phyloP scores from a whole-genome alignment of 2,797 vertebrate genomes.

The Sciaenops ocellatus region DNA sequence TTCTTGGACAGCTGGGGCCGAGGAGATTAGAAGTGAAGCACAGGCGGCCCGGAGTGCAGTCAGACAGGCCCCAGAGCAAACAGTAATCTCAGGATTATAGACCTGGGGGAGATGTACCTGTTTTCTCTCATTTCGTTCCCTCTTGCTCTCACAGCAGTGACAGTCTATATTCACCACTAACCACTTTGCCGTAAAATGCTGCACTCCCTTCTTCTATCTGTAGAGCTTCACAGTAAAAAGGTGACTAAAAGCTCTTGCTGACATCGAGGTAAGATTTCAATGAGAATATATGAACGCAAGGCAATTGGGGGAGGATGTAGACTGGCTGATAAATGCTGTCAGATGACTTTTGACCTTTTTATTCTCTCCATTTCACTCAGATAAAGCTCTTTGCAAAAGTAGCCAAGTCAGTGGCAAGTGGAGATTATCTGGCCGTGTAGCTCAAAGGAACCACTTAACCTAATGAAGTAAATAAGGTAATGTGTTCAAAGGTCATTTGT shows the following conservation, averaged over 20 bases:
- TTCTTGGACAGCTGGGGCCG: constrained; percentile 88
- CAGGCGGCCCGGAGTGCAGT: constrained; percentile 81
- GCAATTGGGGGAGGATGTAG: constrained; percentile 37
- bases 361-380: constrained; percentile 51
- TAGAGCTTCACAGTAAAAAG: constrained; percentile 59
- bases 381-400: constrained; percentile 55
- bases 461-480: constrained; percentile 85
- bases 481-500: constrained; percentile 87
- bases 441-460: constrained; percentile 80
- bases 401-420: constrained; percentile 56
- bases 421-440: constrained; percentile 58
- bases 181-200: constrained; percentile 68
- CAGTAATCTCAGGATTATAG: constrained; percentile 90
- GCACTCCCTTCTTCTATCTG: constrained; percentile 63
- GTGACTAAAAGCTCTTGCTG: constrained; percentile 66
- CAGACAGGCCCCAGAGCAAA: constrained; percentile 84
- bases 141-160: constrained; percentile 77
- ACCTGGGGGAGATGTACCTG: constrained; percentile 87
- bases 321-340: constrained; percentile 51
- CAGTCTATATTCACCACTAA: constrained; percentile 81
- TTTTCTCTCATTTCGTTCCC: constrained; percentile 85
- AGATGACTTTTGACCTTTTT: constrained; percentile 67
- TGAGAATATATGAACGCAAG: constrained; percentile 31
- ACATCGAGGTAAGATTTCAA: constrained; percentile 55
- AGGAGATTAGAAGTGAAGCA: constrained; percentile 89